These are phyloP conservation scores for Monomorium pharaonis DNA, from an alignment of 1,140 invertebrate species.

Conservation along the genomic window DNA sequence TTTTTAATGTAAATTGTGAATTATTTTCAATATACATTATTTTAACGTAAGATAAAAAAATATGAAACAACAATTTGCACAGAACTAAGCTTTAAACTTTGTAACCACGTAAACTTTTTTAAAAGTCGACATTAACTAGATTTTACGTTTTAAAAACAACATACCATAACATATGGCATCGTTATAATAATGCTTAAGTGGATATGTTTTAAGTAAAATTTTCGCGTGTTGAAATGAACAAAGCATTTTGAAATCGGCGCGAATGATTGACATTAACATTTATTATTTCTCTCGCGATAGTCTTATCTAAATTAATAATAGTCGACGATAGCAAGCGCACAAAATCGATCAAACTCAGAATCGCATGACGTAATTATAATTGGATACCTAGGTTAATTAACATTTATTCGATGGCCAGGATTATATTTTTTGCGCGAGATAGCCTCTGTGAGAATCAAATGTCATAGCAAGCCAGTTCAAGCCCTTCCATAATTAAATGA, in stretches of 20 bases:
- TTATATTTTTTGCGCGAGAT: background rate
- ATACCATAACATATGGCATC: too few species aligned
- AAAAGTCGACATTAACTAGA: background rate
- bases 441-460: background rate
- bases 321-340: background rate
- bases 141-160: too few species aligned
- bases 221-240: background rate
- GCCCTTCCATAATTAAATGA: background rate
- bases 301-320: slow-evolving; percentile 14
- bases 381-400: slow-evolving; percentile 21
- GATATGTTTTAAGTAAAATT: too few species aligned
- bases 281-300: slow-evolving; percentile 3
- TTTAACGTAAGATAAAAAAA: background rate
- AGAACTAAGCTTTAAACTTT: background rate
- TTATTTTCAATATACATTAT: too few species aligned
- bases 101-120: background rate
- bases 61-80: background rate
- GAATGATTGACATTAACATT: background rate
- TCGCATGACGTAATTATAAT: slow-evolving; percentile 4
- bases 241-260: background rate
- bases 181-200: background rate
- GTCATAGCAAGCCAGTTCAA: background rate
- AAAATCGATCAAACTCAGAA: background rate
- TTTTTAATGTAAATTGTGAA: background rate
- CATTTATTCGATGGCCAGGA: background rate